A percentile compares a stretch with the other conserved stretches of the same genome.
Conservation (phyloP, 2,888 invertebrate genomes). For the Pilophorus perplexus region DNA sequence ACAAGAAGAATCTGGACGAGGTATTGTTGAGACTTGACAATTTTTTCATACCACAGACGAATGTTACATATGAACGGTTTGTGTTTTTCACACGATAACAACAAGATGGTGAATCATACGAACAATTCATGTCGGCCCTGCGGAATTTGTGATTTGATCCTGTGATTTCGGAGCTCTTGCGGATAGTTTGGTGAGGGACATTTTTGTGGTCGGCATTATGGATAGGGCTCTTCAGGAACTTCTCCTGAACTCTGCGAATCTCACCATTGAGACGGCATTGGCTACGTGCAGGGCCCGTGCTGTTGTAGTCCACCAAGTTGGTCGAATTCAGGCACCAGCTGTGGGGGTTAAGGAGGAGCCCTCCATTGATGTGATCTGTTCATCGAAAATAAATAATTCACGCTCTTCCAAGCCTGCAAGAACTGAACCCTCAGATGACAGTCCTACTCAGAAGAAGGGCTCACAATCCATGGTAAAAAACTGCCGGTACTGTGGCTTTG, state of each 20-base stretch:
- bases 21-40: slow-evolving; percentile 5
- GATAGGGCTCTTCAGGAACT: background rate
- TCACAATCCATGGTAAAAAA: background rate
- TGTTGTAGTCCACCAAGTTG: background rate
- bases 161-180: background rate
- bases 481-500: slow-evolving; percentile 1
- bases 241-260: background rate
- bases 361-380: background rate
- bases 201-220: background rate
- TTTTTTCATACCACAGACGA: background rate
- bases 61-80: background rate
- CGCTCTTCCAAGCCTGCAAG: no score
- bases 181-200: background rate
- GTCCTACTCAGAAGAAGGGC: background rate
- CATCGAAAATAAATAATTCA: background rate
- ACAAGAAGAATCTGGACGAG: background rate
- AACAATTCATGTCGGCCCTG: slow-evolving; percentile 3
- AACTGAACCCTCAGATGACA: no score
- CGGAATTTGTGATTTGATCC: background rate
- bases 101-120: background rate
- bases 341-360: background rate
- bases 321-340: background rate
- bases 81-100: background rate
- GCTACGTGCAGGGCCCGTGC: background rate
- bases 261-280: background rate